Conservation (phyloP, 2,888 invertebrate genomes). For the Onthophagus sagittarius region DNA sequence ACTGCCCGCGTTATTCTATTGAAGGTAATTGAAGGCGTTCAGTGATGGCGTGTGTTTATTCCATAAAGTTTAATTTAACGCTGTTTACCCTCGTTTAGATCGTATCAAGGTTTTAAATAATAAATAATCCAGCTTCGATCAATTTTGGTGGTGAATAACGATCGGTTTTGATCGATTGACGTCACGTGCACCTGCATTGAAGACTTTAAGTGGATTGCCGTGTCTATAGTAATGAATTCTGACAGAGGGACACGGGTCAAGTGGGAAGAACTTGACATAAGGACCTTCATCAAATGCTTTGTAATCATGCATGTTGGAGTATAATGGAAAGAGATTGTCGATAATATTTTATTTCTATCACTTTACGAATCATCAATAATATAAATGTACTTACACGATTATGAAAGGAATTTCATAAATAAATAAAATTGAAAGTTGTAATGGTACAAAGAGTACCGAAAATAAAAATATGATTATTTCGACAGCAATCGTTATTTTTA, state of each 20-base stretch:
- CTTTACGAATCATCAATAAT: no score
- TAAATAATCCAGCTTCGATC: not conserved
- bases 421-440: no score
- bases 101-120: not conserved
- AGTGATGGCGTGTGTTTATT: not conserved
- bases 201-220: slow-evolving; percentile 40
- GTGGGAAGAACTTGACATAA: no score
- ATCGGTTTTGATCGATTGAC: slow-evolving; percentile 39
- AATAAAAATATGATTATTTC: no score
- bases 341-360: no score
- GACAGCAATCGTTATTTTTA: no score
- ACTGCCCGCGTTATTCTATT: not conserved
- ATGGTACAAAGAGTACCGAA: no score
- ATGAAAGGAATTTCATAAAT: no score
- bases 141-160: slow-evolving; percentile 24
- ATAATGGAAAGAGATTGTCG: no score
- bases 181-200: slow-evolving; percentile 35
- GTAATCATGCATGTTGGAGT: no score
- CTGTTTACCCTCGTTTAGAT: not conserved
- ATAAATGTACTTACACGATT: no score
- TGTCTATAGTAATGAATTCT: slow-evolving; percentile 38
- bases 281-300: no score
- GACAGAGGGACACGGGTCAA: slow-evolving; percentile 36
- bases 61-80: not conserved
- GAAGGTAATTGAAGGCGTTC: not conserved